Evolutionary conservation across 2,797 vertebrate species (phyloP).

Genomic region (Catamblyrhynchus diadema): DNA sequence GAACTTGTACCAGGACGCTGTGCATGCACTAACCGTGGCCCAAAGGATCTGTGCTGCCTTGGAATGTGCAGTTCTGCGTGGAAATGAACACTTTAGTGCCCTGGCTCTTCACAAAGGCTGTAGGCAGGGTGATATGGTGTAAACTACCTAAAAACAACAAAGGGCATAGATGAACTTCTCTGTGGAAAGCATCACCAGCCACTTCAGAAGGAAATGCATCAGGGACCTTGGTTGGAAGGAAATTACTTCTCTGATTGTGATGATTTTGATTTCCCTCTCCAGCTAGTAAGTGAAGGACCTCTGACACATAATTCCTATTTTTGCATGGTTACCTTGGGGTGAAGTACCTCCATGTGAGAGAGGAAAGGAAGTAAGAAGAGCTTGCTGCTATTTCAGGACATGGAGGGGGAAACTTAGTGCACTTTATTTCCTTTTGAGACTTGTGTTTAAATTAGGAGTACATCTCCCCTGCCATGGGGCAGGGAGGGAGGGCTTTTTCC

Average conservation of each 20-base stretch:
- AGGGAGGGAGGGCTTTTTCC: background rate
- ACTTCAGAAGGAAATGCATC: background rate
- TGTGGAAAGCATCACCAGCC: background rate
- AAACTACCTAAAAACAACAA: background rate
- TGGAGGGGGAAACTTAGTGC: background rate
- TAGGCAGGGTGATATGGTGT: background rate
- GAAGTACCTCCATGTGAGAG: background rate
- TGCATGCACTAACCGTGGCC: background rate
- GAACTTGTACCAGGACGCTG: background rate
- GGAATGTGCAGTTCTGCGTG: background rate
- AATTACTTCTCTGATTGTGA: background rate
- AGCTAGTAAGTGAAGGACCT: background rate
- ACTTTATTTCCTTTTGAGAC: conserved; percentile 6
- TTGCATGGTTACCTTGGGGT: background rate
- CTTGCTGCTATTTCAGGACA: background rate
- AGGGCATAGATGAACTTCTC: background rate
- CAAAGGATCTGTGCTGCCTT: background rate
- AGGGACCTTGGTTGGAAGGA: background rate
- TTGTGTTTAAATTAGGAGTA: background rate
- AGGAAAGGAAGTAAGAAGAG: background rate
- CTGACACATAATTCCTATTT: background rate
- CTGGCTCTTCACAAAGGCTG: background rate
- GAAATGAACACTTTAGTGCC: background rate
- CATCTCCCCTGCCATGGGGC: accelerated
- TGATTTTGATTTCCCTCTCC: background rate